Percentiles rank a stretch among this genome's conserved stretches.
Evolutionary conservation across 2,113 vertebrate species (phyloP).

Genomic region (Agelaius tricolor): DNA sequence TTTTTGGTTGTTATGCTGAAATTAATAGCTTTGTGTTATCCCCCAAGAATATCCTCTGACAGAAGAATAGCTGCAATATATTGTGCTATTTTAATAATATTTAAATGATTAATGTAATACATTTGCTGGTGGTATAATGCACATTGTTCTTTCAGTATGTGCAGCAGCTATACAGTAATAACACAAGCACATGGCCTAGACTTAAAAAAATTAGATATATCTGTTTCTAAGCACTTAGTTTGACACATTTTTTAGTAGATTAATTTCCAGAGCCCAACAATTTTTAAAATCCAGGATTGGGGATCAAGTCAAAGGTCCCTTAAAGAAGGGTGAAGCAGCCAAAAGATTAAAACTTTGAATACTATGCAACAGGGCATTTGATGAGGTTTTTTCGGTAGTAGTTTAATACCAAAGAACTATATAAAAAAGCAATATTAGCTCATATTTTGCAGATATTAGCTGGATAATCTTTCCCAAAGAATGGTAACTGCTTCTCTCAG

Average conservation of each 20-base stretch:
- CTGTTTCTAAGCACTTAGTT: background rate
- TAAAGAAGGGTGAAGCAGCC: background rate
- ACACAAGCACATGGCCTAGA: background rate
- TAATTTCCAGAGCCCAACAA: background rate
- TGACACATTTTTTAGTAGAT: background rate
- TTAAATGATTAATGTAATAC: constrained; percentile 1
- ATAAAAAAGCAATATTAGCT: background rate
- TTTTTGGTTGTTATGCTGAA: background rate
- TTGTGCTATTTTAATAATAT: background rate
- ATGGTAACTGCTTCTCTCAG: background rate
- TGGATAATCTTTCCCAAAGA: background rate
- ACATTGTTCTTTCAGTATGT: background rate
- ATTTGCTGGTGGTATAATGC: background rate
- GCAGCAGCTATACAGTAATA: background rate
- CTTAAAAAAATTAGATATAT: background rate
- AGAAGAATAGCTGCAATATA: background rate
- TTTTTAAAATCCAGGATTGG: background rate
- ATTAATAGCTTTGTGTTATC: background rate
- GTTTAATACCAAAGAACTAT: background rate
- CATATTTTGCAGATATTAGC: background rate
- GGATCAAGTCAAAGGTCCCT: background rate
- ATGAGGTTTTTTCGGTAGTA: background rate
- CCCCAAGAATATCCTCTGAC: background rate
- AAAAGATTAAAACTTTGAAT: background rate
- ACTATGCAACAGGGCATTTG: background rate